These are phyloP conservation scores for Lacerta agilis DNA, from an alignment of 2,797 vertebrate genomes.

Conservation along the genomic window DNA sequence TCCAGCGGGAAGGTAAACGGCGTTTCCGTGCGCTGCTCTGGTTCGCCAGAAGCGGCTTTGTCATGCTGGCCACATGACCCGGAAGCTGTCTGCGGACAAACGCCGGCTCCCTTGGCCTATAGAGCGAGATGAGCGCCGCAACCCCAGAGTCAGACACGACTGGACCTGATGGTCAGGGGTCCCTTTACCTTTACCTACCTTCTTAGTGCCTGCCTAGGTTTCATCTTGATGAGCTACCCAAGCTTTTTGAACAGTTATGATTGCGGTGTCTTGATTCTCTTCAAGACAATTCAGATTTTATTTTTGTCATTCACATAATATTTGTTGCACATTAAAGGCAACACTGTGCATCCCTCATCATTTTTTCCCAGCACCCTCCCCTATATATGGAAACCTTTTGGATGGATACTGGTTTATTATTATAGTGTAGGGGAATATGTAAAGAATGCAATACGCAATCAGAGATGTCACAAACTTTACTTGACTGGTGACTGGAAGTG, in stretches of 20 bases:
- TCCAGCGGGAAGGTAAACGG: too few relatives aligned
- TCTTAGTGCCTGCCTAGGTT: background rate
- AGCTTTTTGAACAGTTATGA: background rate
- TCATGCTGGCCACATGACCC: too few relatives aligned
- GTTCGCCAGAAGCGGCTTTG: too few relatives aligned
- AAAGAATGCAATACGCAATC: background rate
- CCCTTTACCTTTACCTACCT: too few relatives aligned
- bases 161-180: too few relatives aligned
- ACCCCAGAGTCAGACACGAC: too few relatives aligned
- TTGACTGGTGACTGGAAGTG: too few relatives aligned
- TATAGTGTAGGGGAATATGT: background rate
- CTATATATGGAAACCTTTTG: background rate
- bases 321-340: background rate
- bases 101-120: too few relatives aligned
- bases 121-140: too few relatives aligned
- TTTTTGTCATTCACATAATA: background rate
- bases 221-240: background rate
- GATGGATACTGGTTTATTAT: background rate
- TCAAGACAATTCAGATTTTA: background rate
- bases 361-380: background rate
- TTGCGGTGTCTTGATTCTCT: background rate
- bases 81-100: too few relatives aligned
- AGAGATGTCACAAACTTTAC: background rate
- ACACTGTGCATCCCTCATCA: slow-evolving; percentile 3
- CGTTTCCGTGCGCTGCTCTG: too few relatives aligned